These are phyloP conservation scores for Epizoanthus rinbou DNA, from an alignment of 92 coral and sea anemone species.

Conservation along the genomic window DNA sequence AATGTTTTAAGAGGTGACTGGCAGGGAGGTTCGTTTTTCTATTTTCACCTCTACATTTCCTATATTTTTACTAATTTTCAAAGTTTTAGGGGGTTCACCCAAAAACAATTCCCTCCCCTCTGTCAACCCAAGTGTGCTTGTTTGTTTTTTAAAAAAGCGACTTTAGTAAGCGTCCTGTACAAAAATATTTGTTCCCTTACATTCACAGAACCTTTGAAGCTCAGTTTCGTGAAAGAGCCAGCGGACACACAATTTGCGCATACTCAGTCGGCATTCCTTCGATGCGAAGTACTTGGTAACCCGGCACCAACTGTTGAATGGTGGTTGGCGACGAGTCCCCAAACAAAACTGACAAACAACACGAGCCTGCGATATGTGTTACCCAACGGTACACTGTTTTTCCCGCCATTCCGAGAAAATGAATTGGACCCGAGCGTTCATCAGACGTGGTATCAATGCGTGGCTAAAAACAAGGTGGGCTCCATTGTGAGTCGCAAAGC, in stretches of 20 bases:
- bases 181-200: constrained; percentile 4
- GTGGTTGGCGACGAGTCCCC: constrained; percentile 66
- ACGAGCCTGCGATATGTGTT: constrained; percentile 77
- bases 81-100: too few relatives aligned
- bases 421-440: constrained; percentile 73
- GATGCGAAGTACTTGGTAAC: constrained; percentile 72
- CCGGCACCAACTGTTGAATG: constrained; percentile 72
- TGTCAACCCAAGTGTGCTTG: too few relatives aligned
- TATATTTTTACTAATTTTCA: too few relatives aligned
- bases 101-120: too few relatives aligned
- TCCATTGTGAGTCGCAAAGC: constrained; percentile 83
- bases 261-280: constrained; percentile 81
- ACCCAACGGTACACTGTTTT: constrained; percentile 84
- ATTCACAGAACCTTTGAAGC: constrained; percentile 75
- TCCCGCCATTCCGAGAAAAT: constrained; percentile 80
- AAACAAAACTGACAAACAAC: constrained; percentile 57
- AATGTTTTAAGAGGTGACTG: too few relatives aligned
- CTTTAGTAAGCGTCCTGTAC: background rate
- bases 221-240: constrained; percentile 91
- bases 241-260: constrained; percentile 91
- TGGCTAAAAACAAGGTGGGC: constrained; percentile 73
- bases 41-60: too few relatives aligned
- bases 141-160: too few relatives aligned
- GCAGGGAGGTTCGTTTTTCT: too few relatives aligned
- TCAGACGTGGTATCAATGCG: constrained; percentile 82